phyloP scores from a whole-genome alignment of 1,140 invertebrate genomes.

The Zaprionus nigranus region DNA sequence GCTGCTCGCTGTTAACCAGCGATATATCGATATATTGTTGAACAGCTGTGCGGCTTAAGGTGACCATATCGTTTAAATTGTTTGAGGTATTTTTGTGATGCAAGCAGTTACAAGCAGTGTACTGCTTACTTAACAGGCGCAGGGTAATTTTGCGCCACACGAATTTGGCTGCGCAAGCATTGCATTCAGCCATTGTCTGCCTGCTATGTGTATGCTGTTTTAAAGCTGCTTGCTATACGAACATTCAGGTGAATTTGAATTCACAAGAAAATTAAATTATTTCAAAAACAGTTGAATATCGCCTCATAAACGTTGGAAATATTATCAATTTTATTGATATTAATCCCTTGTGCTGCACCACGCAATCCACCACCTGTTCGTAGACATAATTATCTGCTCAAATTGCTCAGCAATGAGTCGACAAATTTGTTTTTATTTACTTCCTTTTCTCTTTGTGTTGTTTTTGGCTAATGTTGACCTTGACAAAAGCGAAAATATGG shows the following conservation, averaged over 20 bases:
- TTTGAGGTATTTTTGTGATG: background rate
- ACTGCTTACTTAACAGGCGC: background rate
- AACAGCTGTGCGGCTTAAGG: background rate
- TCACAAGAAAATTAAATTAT: background rate
- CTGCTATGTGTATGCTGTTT: background rate
- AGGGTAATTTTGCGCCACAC: background rate
- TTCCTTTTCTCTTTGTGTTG: slow-evolving; percentile 18
- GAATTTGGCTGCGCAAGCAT: background rate
- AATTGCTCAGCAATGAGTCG: slow-evolving; percentile 18
- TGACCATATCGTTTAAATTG: slow-evolving; percentile 12
- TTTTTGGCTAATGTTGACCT: slow-evolving; percentile 47
- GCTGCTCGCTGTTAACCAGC: slow-evolving; percentile 3
- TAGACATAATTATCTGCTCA: too few relatives aligned
- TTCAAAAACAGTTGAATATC: background rate
- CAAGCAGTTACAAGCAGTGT: too few relatives aligned
- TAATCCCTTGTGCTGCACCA: background rate
- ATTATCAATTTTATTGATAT: background rate
- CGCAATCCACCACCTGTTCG: too few relatives aligned
- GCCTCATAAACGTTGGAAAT: background rate
- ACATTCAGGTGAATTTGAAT: background rate
- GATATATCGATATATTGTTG: slow-evolving; percentile 5
- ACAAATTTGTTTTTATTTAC: background rate
- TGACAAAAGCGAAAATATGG: slow-evolving; percentile 60
- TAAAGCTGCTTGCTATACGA: background rate
- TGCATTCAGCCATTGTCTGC: background rate